Evolutionary conservation across 2,113 vertebrate species (phyloP), one percentile per base, ranked within the genome.

Genomic region (Cephalopholis sonnerati): DNA sequence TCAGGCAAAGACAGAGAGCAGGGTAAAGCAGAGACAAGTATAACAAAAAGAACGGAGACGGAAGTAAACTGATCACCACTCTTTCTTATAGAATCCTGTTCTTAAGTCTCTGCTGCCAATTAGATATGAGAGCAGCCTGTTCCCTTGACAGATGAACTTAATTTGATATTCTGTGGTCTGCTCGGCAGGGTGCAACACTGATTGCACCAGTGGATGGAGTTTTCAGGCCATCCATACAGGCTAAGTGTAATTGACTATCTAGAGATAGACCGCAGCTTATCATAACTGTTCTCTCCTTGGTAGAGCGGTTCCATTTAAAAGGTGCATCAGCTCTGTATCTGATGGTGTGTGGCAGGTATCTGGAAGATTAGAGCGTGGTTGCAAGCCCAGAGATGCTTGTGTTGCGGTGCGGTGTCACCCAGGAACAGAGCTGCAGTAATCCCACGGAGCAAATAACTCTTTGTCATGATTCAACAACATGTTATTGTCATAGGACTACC

Each of bases 21-120:
- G 83, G 86, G 88, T 72, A 90, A 91, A 78, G 51, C 61, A 58
- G 68, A 82, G 74, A 84, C 69, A 79, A 81, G 75, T 88, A 18
- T 69, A 78, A 78, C 78, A 63, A 84, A 76, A 90, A 85, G 50
- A 79, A 74, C 62, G 20, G 57, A 82, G 67, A 81, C 22, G 48
- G 74, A 84, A 84, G 83, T 71, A 77, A 89, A 91, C 63, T 77
- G 64, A 84, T 88, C 70, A 68, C 66, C 44, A 20, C n/a, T 77
- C 55, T 83, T 57, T 85, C 66, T 48, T 61, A 62, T 27, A 75
- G 59, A 66, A 77, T 79, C 50, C 61, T 54, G 57, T 57, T 90
- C 86, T 82, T 70, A 74, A 81, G 80, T 71, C 77, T 84, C 54
- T 79, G 57, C 80, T 77, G 86, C 74, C 90, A 91, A 89, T 92